These are phyloP conservation scores for Bombylius major DNA, from an alignment of 2,888 invertebrate genomes.

Conservation along the genomic window DNA sequence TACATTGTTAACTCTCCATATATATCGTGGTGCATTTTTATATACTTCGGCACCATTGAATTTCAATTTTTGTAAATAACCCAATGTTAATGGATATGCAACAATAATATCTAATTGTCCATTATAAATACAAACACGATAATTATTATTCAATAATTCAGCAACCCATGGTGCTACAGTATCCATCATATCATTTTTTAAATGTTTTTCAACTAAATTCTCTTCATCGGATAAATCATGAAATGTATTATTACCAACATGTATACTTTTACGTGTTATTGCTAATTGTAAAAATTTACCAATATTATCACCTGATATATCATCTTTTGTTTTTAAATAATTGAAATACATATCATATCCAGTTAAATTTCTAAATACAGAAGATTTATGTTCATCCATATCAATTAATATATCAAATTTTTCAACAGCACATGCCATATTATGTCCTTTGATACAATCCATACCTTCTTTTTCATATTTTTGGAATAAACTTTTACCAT, in stretches of 20 bases:
- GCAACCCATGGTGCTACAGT: conserved; percentile 61
- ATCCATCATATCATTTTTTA: conserved; percentile 69
- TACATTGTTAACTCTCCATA: conserved; percentile 47
- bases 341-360: conserved; percentile 32
- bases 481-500: conserved; percentile 45
- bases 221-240: conserved; percentile 35
- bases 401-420: conserved; percentile 59
- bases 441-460: conserved; percentile 46
- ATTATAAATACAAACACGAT: conserved; percentile 68
- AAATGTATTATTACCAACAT: conserved; percentile 71
- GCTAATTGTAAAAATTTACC: conserved; percentile 30
- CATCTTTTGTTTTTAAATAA: conserved; percentile 46
- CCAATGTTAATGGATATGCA: conserved; percentile 72
- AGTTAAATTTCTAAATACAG: conserved; percentile 46
- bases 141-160: conserved; percentile 49
- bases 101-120: conserved; percentile 88
- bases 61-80: conserved; percentile 57
- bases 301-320: conserved; percentile 43
- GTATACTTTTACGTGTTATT: conserved; percentile 57
- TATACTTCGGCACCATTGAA: conserved; percentile 56
- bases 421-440: conserved; percentile 58
- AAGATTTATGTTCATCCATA: conserved; percentile 43
- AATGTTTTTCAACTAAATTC: conserved; percentile 52
- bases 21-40: conserved; percentile 47
- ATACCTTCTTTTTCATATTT: conserved; percentile 45